Evolutionary conservation across 2,113 vertebrate genomes (phyloP).

Genomic region (Canis aureus): DNA sequence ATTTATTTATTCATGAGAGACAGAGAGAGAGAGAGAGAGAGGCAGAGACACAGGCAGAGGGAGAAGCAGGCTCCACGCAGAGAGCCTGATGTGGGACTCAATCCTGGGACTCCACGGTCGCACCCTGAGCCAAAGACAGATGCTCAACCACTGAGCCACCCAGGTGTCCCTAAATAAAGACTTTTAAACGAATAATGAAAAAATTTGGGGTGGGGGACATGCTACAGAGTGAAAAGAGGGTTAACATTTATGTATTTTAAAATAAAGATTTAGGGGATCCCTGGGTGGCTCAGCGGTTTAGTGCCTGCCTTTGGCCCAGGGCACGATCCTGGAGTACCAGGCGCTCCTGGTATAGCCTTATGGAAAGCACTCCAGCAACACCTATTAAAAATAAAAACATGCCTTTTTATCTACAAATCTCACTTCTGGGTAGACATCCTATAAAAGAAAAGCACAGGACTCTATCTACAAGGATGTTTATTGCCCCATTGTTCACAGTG

Average conservation of each 20-base stretch:
- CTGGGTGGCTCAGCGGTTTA: too few relatives aligned
- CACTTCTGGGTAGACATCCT: not conserved
- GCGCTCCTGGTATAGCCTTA: not conserved
- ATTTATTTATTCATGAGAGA: not conserved
- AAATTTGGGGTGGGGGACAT: not conserved
- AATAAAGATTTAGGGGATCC: not conserved
- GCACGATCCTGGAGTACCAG: not conserved
- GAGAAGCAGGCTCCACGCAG: not conserved
- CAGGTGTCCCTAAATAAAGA: not conserved
- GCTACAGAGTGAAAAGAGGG: not conserved
- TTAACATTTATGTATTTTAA: not conserved
- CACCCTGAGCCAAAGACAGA: not conserved
- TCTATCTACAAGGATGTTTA: not conserved
- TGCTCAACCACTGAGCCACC: not conserved
- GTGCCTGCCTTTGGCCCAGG: too few relatives aligned
- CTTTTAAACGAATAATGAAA: not conserved
- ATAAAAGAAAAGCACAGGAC: not conserved
- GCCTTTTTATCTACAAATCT: not conserved
- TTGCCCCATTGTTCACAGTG: not conserved
- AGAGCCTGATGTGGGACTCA: too few relatives aligned
- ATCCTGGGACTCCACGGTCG: not conserved
- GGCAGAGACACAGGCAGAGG: not conserved
- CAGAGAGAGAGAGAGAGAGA: too few relatives aligned
- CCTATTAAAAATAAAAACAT: conserved; percentile 12
- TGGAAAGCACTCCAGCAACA: not conserved